These are phyloP conservation scores for Archips crataeganus DNA, from an alignment of 2,888 invertebrate genomes.

Conservation along the genomic window DNA sequence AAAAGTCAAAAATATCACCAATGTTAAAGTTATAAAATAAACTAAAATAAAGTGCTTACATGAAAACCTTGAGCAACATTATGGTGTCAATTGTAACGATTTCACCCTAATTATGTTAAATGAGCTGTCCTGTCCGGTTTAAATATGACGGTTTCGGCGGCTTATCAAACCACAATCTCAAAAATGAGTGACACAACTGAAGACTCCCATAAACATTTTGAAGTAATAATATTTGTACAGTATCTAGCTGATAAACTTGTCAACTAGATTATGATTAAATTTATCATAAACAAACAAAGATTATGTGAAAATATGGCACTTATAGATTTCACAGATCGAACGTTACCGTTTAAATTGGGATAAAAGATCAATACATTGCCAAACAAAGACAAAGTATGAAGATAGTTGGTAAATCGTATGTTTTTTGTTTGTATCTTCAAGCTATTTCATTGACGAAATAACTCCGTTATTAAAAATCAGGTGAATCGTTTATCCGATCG, in stretches of 20 bases:
- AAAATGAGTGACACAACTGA: conserved; percentile 6
- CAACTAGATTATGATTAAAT: not conserved
- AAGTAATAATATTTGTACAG: not conserved
- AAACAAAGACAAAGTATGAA: not conserved
- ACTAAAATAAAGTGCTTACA: not conserved
- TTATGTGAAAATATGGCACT: not conserved
- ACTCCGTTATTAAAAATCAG: not conserved
- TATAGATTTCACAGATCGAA: not conserved
- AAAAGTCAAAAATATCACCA: too few relatives aligned
- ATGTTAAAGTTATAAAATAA: too few relatives aligned
- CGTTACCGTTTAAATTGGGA: not conserved
- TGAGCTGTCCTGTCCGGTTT: conserved; percentile 2
- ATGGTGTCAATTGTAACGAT: not conserved
- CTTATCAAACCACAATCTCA: conserved; percentile 1
- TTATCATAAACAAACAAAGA: conserved; percentile 1
- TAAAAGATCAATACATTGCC: not conserved
- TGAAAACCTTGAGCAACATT: not conserved
- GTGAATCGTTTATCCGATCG: not conserved
- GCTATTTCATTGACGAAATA: not conserved
- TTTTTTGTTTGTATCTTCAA: not conserved
- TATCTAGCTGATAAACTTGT: conserved; percentile 3
- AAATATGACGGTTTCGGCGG: not conserved
- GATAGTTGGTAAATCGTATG: not conserved
- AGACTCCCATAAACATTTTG: conserved; percentile 1
- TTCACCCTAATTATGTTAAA: conserved; percentile 6